Base-by-base conservation (phyloP, 2,113 vertebrate species). In the Natator depressus region DNA sequence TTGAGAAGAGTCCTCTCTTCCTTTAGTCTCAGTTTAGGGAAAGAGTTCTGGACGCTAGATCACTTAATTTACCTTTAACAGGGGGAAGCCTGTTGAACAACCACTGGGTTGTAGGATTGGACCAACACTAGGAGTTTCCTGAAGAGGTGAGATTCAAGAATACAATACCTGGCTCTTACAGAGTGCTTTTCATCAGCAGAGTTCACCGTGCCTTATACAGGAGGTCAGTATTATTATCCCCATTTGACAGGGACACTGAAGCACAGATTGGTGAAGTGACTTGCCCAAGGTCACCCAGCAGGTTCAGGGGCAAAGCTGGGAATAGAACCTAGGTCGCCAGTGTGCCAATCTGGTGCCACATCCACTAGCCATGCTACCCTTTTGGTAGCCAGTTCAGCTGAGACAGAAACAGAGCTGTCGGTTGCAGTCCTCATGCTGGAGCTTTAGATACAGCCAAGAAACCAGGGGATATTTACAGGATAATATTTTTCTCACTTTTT, bases 11-110 rank as follows among this genome's bases (percentile, higher is more conserved):
- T 10, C 17, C 38, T 2, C 54, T 29, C 8, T 24, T 2, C 7
- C 76, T 17, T 29, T 1, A 4, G 11, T 1, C 57, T 2, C 0
- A 14, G 42, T n/a, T 46, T 5, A 29, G 2, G 2, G 53, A 1
- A 87, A 55, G 11, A 20, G 38, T 81, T 76, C 46, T 2, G 1
- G 14, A 54, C 54, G 57, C 29, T 13, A 25, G 50, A 53, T 69
- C 8, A 22, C 24, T 59, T 59, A 24, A 25, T 38, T 82, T 22
- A 38, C 29, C 46, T 78, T 42, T 46, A 22, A 46, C 0, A n/a
- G 79, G 11, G 50, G 50, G 50, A 46, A 69, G 42, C 42, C 54
- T 78, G 50, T 29, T 29, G 5, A 79, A 49, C 4, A 57, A 25
- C 79, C 0, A 2, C 87, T 24, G 10, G 20, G 1, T 25, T 35